Evolutionary conservation across 2,113 vertebrate genomes (phyloP).

Genomic region (Lophius piscatorius): DNA sequence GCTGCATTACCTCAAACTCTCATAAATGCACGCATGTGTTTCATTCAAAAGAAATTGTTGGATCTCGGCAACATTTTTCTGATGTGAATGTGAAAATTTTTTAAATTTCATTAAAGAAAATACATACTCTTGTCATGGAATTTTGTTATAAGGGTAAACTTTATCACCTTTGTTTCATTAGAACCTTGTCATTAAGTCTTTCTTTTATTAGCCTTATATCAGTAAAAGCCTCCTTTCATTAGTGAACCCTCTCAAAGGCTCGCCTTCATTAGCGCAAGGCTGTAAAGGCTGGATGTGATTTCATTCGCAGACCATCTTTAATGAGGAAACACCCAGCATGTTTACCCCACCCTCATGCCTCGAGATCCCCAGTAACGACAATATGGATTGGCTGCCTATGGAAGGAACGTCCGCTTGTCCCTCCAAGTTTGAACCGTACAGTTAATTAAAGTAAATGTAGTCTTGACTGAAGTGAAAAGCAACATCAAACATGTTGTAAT

Average conservation of each 20-base stretch:
- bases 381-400: slow-evolving; percentile 55
- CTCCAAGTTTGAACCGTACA: slow-evolving; percentile 35
- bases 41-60: slow-evolving; percentile 50
- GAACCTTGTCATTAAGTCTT: slow-evolving; percentile 59
- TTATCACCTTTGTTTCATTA: slow-evolving; percentile 67
- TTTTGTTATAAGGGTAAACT: slow-evolving; percentile 34
- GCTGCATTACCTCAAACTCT: slow-evolving; percentile 40
- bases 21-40: slow-evolving; percentile 60
- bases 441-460: slow-evolving; percentile 62
- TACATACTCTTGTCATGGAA: slow-evolving; percentile 5
- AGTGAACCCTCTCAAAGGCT: slow-evolving; percentile 56
- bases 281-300: slow-evolving; percentile 61
- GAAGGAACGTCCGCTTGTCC: slow-evolving; percentile 18
- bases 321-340: slow-evolving; percentile 65
- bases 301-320: slow-evolving; percentile 65
- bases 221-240: slow-evolving; percentile 54
- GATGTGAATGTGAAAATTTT: slow-evolving; percentile 16
- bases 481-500: slow-evolving; percentile 68
- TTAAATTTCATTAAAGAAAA: slow-evolving; percentile 20
- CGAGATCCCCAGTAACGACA: slow-evolving; percentile 39
- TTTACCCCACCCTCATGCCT: slow-evolving; percentile 59
- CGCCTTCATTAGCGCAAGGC: slow-evolving; percentile 64
- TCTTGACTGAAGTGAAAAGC: slow-evolving; percentile 30
- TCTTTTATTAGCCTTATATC: slow-evolving; percentile 58
- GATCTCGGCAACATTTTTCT: slow-evolving; percentile 46